A percentile compares a stretch with the other conserved stretches of the same genome.
Evolutionary conservation across 2,888 invertebrate genomes (phyloP).

Genomic region (Hylaea fasciaria): DNA sequence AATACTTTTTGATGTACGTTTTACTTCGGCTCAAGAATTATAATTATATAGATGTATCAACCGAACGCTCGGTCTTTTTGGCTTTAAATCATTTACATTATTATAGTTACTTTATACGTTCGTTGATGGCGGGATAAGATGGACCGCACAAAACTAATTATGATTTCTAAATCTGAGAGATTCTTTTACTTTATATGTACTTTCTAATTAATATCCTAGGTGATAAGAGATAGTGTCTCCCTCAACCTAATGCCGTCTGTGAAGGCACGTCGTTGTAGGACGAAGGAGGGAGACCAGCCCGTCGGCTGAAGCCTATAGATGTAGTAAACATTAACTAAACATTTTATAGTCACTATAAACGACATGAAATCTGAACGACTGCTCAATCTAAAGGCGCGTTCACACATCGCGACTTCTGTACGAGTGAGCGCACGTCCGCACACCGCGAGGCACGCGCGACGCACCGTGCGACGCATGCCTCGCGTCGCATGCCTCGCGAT

Average conservation of each 20-base stretch:
- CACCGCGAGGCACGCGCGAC: no score
- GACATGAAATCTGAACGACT: no score
- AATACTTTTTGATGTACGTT: constrained; percentile 39
- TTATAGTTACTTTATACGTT: constrained; percentile 46
- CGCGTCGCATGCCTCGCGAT: no score
- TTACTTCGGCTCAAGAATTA: constrained; percentile 53
- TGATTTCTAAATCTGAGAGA: constrained; percentile 62
- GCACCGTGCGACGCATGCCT: no score
- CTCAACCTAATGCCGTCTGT: constrained; percentile 37
- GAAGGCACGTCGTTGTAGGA: not conserved
- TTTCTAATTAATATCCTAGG: constrained; percentile 44
- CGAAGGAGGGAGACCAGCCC: constrained; percentile 6
- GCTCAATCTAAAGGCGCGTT: no score
- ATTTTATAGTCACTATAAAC: no score
- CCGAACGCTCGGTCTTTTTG: constrained; percentile 41
- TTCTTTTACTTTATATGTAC: constrained; percentile 44
- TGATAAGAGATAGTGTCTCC: constrained; percentile 43
- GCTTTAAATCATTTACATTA: constrained; percentile 59
- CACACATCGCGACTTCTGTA: no score
- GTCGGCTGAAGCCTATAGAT: constrained; percentile 8
- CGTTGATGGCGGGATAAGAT: constrained; percentile 51
- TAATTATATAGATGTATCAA: constrained; percentile 35
- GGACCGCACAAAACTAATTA: constrained; percentile 63
- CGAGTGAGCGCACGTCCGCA: no score
- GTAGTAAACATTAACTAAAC: not conserved